Conservation (phyloP, 2,113 vertebrate genomes). For the Gopherus evgoodei region DNA sequence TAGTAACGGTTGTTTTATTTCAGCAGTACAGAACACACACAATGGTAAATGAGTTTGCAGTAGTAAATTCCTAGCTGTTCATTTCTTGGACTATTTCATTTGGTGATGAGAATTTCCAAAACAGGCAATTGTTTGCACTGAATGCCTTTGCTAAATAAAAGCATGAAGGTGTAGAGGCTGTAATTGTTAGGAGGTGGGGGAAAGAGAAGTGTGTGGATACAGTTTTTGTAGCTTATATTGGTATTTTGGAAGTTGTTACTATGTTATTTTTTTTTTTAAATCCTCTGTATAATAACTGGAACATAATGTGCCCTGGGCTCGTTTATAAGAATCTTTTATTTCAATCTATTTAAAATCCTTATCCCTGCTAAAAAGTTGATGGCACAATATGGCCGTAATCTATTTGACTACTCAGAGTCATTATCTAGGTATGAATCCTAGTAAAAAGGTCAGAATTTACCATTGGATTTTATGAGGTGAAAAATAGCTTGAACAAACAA, state of each 20-base stretch:
- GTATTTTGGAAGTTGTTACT: not conserved
- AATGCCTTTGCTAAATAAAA: not conserved
- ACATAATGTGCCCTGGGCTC: not conserved
- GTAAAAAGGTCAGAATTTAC: not conserved
- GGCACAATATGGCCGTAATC: fast-evolving
- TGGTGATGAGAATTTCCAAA: not conserved
- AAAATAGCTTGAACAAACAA: not conserved
- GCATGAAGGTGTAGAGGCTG: not conserved
- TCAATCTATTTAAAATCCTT: not conserved
- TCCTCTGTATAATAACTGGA: not conserved
- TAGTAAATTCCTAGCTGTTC: not conserved
- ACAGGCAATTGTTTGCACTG: not conserved
- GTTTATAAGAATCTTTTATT: not conserved
- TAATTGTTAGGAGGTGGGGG: not conserved
- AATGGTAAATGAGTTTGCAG: not conserved
- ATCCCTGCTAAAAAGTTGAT: not conserved
- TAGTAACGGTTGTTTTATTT: not conserved
- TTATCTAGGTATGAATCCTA: not conserved
- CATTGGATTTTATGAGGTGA: not conserved
- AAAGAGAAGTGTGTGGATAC: not conserved
- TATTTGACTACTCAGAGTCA: not conserved
- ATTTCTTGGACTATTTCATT: not conserved
- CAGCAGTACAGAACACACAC: not conserved
- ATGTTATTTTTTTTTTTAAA: not conserved
- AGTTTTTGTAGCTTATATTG: not conserved